These are phyloP conservation scores for Chaetophractus vellerosus DNA, from an alignment of 2,797 vertebrate genomes.

Conservation along the genomic window DNA sequence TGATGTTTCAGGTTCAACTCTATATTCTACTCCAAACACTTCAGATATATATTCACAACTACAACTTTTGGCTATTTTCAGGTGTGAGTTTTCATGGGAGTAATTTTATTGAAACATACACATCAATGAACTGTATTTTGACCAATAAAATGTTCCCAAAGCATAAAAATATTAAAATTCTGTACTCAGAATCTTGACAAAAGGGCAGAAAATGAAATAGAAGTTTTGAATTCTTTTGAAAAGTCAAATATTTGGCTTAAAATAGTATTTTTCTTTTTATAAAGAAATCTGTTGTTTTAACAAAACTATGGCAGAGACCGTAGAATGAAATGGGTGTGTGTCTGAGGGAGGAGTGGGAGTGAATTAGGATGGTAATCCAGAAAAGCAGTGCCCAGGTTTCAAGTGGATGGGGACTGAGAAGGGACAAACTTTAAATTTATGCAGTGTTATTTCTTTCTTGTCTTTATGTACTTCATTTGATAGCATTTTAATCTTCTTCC, in stretches of 20 bases:
- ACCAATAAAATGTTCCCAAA: conserved; percentile 23
- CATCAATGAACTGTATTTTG: conserved; percentile 10
- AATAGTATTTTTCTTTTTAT: background rate
- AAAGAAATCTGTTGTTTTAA: conserved; percentile 35
- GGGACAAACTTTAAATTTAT: conserved; percentile 60
- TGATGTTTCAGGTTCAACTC: background rate
- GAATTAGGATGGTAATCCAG: background rate
- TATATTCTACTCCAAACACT: background rate
- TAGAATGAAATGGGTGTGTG: background rate
- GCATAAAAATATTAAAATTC: conserved; percentile 22
- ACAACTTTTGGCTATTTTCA: conserved; percentile 27
- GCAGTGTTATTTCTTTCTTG: conserved; percentile 33
- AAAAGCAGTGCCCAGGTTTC: conserved; percentile 26
- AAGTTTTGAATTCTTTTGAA: conserved; percentile 38
- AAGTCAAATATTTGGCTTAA: conserved; percentile 48
- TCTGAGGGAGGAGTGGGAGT: background rate
- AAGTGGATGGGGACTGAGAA: conserved; percentile 61
- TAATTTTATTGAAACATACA: background rate
- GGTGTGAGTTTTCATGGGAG: background rate
- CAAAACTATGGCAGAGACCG: conserved; percentile 8
- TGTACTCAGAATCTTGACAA: background rate
- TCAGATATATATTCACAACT: background rate
- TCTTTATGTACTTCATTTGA: background rate
- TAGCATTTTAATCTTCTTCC: conserved; percentile 13
- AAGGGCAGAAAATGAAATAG: background rate